Base-by-base conservation (phyloP, 2,888 invertebrate species). In the Meta bourneti region DNA sequence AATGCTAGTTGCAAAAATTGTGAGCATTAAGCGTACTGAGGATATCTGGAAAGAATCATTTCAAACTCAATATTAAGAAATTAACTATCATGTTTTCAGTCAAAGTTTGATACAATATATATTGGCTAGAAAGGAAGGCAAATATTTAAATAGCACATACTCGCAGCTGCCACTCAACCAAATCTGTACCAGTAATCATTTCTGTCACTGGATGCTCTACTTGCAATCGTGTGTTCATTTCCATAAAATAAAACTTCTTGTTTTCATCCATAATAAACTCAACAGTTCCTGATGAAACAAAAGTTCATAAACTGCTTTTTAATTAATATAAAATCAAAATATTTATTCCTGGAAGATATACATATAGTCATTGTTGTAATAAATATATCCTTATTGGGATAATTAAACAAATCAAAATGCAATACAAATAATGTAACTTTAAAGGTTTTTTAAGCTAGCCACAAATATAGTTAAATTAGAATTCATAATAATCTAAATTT, bases 201-300 rank as follows among this genome's bases (percentile, higher is more conserved):
- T 99, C 99, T 0, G 99, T 98, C 91, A 99, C 97, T 0, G 99
- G 98, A 96, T 99, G 99, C 94, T 99, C 99, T 0, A 99, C 98
- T 95, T 98, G 98, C 54, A 98, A 95, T 72, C 93, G 83, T 0
- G 99, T 99, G 95, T 99, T 99, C 99, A 99, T 99, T 96, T 99
- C 99, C 99, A 99, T 99, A 95, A 99, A 99, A 95, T 98, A 98
- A 95, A 99, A 99, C 93, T 97, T 97, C 93, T 98, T 97, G 87
- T 96, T 95, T 86, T 97, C 96, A 95, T 99, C 99, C 95, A 99
- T 96, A 93, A 99, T 99, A 95, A 99, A 99, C 95, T 99, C 99
- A 0, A 99, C 99, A 0, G 99, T 99, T 51, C 99, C 99, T 95
- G 93, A 2, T 91, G 86, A 52, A 78, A 34, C 34, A 34, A 34